Evolutionary conservation across 2,113 vertebrate genomes (phyloP).

Genomic region (Rousettus leschenaultii): DNA sequence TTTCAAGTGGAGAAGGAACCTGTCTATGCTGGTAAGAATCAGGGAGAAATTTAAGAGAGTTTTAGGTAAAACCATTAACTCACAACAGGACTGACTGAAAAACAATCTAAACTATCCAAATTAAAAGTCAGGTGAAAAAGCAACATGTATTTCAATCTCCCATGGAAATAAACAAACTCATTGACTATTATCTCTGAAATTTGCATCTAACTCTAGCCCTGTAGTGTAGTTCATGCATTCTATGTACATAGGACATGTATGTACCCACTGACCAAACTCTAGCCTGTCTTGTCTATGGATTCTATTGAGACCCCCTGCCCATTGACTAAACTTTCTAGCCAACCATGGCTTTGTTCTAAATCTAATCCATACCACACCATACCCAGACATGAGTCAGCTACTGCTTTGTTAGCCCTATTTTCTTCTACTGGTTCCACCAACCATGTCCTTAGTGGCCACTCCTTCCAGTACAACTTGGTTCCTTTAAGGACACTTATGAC

Average conservation of each 20-base stretch:
- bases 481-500: constrained; percentile 34
- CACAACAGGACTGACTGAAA: not conserved
- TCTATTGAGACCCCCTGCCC: not conserved
- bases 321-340: not conserved
- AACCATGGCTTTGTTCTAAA: not conserved
- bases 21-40: not conserved
- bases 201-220: not conserved
- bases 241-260: not conserved
- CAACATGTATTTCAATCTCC: not conserved
- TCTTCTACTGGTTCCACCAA: not conserved
- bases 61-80: constrained; percentile 1
- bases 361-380: not conserved
- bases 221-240: not conserved
- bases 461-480: not conserved
- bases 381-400: not conserved
- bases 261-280: no score
- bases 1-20: not conserved
- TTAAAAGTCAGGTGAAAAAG: constrained; percentile 13
- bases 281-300: not conserved
- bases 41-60: not conserved
- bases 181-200: not conserved
- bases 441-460: not conserved
- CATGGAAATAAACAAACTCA: not conserved
- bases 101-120: not conserved
- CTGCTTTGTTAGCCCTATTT: not conserved